phyloP scores from a whole-genome alignment of 2,113 vertebrate species.

The Limanda limanda region DNA sequence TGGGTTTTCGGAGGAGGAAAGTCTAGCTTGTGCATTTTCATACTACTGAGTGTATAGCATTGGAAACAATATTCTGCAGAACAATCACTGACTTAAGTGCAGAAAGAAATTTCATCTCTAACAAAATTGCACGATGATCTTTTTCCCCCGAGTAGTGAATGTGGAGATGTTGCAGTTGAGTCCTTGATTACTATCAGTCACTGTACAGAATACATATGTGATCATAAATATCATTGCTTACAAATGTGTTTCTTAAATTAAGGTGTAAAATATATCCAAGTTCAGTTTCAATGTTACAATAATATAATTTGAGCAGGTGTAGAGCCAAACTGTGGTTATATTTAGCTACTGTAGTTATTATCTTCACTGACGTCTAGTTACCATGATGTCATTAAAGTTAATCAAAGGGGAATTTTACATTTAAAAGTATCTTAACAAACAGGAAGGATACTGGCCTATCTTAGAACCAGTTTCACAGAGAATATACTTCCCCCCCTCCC shows the following conservation, averaged over 20 bases:
- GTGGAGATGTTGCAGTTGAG: background rate
- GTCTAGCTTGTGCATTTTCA: no score
- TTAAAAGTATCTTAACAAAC: background rate
- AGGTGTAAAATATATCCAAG: no score
- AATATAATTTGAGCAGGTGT: no score
- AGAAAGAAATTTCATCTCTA: background rate
- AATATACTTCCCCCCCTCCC: background rate
- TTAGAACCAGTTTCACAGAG: background rate
- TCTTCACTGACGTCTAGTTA: background rate
- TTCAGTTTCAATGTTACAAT: no score
- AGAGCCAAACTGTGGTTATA: background rate
- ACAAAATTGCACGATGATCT: background rate
- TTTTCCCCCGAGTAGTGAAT: background rate
- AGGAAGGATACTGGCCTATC: background rate
- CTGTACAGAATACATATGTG: background rate
- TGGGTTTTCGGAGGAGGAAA: no score
- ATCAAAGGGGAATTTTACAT: background rate
- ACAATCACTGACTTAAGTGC: background rate
- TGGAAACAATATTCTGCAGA: no score
- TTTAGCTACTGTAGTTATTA: background rate
- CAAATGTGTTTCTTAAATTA: no score
- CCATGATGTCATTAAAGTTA: background rate
- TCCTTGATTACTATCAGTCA: no score
- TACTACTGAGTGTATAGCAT: background rate
- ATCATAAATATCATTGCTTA: background rate